phyloP scores from a whole-genome alignment of 2,888 invertebrate species.

The Stenodera caucasica region DNA sequence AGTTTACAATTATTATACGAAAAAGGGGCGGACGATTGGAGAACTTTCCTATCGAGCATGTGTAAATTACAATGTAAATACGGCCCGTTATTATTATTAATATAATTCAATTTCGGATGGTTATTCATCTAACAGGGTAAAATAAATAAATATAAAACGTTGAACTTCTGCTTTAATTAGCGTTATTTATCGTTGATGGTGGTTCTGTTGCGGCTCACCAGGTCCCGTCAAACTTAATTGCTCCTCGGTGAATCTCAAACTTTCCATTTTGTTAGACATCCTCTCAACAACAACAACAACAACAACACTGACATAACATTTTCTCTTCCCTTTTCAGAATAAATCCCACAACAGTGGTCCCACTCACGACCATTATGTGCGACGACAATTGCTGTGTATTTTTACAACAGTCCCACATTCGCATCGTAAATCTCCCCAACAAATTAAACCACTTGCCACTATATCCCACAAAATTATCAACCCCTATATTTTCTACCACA shows the following conservation, averaged over 20 bases:
- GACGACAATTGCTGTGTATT: slow-evolving; percentile 29
- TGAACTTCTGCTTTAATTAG: background rate
- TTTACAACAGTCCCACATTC: no score
- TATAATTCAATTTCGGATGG: no score
- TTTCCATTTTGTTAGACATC: background rate
- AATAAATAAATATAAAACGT: no score
- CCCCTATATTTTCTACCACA: no score
- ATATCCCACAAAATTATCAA: no score
- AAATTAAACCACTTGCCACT: slow-evolving; percentile 25
- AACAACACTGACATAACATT: background rate
- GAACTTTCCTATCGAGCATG: background rate
- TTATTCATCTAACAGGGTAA: no score
- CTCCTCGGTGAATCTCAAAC: slow-evolving; percentile 9
- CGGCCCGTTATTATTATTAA: no score
- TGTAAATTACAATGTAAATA: background rate
- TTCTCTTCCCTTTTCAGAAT: slow-evolving; percentile 1
- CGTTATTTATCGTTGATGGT: slow-evolving; percentile 1
- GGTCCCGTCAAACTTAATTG: slow-evolving; percentile 9
- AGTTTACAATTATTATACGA: background rate
- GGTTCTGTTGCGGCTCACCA: slow-evolving; percentile 3
- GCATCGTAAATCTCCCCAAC: slow-evolving; percentile 22
- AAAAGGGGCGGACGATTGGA: background rate
- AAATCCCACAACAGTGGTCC: slow-evolving; percentile 28
- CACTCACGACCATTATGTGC: slow-evolving; percentile 28
- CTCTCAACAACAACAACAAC: background rate